Percentiles rank a stretch among this genome's conserved stretches.
Conservation (phyloP, 2,888 invertebrate genomes). For the Pheosia gnoma region DNA sequence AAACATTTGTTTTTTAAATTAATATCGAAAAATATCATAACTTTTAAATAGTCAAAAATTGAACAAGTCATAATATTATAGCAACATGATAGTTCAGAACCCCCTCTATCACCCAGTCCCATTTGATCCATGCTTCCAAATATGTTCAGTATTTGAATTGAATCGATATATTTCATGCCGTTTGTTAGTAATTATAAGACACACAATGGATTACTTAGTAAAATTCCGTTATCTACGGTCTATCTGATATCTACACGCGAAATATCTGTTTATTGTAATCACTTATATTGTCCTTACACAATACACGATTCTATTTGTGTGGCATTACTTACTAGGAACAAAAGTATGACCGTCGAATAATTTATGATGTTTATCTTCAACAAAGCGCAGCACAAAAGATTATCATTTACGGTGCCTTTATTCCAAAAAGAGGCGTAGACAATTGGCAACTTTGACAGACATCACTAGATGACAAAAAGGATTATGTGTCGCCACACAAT, state of each 20-base stretch:
- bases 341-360: conserved; percentile 63
- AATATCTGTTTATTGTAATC: conserved; percentile 40
- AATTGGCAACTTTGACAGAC: conserved; percentile 78
- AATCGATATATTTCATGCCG: no score
- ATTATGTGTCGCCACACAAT: conserved; percentile 53
- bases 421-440: conserved; percentile 70
- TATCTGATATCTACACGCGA: conserved; percentile 20
- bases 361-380: conserved; percentile 75
- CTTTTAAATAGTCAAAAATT: no score
- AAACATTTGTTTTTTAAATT: no score
- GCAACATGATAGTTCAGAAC: no score
- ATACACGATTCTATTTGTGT: conserved; percentile 59
- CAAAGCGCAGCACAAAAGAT: conserved; percentile 67
- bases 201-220: no score
- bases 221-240: background rate
- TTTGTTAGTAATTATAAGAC: no score
- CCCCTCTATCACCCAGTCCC: no score
- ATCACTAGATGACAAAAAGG: conserved; percentile 74
- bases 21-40: no score
- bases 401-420: conserved; percentile 70
- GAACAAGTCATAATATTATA: no score
- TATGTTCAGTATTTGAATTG: no score
- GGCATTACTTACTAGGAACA: conserved; percentile 58
- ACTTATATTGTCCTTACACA: conserved; percentile 36
- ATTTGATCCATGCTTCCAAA: no score